Base-by-base conservation (phyloP, 2,797 vertebrate genomes). In the Sebastes iracundus region DNA sequence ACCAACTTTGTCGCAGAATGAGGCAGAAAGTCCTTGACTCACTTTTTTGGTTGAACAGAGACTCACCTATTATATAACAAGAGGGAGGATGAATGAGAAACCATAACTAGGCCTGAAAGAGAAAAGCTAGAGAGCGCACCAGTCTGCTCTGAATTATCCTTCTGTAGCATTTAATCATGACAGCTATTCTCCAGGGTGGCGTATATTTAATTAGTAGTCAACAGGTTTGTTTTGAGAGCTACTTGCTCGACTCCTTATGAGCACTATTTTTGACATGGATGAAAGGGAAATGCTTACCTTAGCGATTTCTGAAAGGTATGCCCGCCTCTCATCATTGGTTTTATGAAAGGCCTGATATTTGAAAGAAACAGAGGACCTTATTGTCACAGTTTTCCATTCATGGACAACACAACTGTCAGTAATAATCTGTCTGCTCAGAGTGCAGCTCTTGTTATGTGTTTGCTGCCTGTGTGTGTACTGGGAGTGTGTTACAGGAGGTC, bases 281-380 rank as follows among this genome's bases (percentile, higher is more conserved):
- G 49, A 64, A 80, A 75, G 38, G 20, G 72, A 62, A 52, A 42
- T 20, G 28, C 93, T 95, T 95, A 98, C 97, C 96, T 95, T 96
- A 30, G 96, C 94, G 52, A 98, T 97, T 93, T 97, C 96, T 14
- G 96, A 92, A 65, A 97, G 88, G 83, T 96, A 97, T 0, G 89
- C 92, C 64, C 82, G 88, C 16, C 92, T 90, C 86, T 97, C 96
- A 71, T 95, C 95, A 23, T 96, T 97, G 90, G 95, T 95, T 91
- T 95, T 97, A 84, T 96, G 95, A 90, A 97, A 97, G n/a, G 96
- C 96, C 97, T 98, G 75, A 81, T 6, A 69, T 71, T 49, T 32
- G 62, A 79, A 75, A 70, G 62, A 91, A 87, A 88, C 33, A 89
- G 33, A 55, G 30, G 76, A 49, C 4, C 14, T 68, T 28, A 35